A percentile compares a stretch with the other conserved stretches of the same genome.
Evolutionary conservation across 2,113 vertebrate species (phyloP).

Genomic region (Acrocephalus arundinaceus): DNA sequence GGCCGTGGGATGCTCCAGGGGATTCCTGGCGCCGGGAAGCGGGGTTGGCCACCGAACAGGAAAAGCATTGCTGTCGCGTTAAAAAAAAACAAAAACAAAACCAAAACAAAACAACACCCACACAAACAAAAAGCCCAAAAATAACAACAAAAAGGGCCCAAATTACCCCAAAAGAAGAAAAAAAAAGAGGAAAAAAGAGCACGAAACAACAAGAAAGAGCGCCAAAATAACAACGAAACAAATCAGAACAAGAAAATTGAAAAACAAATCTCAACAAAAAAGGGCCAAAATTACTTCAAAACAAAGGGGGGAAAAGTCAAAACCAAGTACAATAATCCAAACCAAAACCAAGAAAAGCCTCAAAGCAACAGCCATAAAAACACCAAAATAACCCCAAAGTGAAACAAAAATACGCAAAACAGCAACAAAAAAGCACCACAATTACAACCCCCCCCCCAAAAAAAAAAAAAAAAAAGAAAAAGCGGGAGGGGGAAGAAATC

Average conservation of each 20-base stretch:
- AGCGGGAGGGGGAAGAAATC: neutral
- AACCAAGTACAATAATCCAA: neutral
- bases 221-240: neutral
- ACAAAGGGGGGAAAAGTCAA: no score
- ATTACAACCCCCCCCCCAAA: no score
- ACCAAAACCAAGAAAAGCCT: neutral
- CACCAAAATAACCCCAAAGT: neutral
- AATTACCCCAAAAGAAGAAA: neutral
- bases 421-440: neutral
- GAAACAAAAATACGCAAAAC: neutral
- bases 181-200: accelerated
- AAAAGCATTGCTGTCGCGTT: accelerated
- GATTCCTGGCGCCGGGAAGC: accelerated
- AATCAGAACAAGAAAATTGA: neutral
- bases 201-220: neutral
- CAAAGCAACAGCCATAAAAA: neutral
- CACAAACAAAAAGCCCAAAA: neutral
- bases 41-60: accelerated
- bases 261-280: no score
- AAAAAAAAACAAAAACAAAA: neutral
- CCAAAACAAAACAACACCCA: no score
- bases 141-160: no score
- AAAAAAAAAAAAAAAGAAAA: no score
- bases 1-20: accelerated
- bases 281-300: neutral